Conservation (phyloP, 1,140 invertebrate species). For the Latrodectus geometricus region DNA sequence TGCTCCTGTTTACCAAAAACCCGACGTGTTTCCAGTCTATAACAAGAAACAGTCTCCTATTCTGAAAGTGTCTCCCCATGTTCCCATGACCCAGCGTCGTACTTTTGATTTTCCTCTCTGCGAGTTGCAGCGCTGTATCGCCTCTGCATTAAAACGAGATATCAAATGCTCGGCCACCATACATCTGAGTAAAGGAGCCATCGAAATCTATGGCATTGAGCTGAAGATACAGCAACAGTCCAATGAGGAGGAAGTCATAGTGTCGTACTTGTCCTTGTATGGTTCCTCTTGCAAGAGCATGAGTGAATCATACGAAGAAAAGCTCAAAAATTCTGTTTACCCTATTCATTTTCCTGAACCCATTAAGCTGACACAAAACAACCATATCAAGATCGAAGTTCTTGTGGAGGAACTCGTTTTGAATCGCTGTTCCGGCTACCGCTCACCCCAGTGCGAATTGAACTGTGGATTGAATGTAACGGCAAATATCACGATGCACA, state of each 20-base stretch:
- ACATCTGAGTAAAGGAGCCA: not conserved
- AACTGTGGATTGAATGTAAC: conserved; percentile 16
- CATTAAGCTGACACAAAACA: not conserved
- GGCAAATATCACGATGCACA: not conserved
- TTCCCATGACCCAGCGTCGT: not conserved
- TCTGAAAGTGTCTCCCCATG: not conserved
- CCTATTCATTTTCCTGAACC: not conserved
- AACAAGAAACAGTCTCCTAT: not conserved
- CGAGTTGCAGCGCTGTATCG: not conserved
- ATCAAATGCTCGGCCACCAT: conserved; percentile 11
- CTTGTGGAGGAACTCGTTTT: conserved; percentile 12
- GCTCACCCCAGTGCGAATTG: not conserved
- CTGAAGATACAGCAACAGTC: conserved; percentile 7
- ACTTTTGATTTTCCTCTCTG: conserved; percentile 20
- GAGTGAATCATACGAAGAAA: not conserved
- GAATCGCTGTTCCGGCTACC: conserved; percentile 1
- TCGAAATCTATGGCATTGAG: conserved; percentile 27
- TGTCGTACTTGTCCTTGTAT: not conserved
- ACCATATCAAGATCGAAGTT: conserved; percentile 9
- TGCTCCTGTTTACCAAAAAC: not conserved
- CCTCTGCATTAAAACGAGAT: not conserved
- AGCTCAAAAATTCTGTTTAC: conserved; percentile 6
- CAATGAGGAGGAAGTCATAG: not conserved
- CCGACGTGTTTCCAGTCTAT: not conserved
- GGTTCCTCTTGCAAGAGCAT: too few relatives aligned